Evolutionary conservation across 2,888 invertebrate genomes (phyloP).

Genomic region (Pandemis corylana): DNA sequence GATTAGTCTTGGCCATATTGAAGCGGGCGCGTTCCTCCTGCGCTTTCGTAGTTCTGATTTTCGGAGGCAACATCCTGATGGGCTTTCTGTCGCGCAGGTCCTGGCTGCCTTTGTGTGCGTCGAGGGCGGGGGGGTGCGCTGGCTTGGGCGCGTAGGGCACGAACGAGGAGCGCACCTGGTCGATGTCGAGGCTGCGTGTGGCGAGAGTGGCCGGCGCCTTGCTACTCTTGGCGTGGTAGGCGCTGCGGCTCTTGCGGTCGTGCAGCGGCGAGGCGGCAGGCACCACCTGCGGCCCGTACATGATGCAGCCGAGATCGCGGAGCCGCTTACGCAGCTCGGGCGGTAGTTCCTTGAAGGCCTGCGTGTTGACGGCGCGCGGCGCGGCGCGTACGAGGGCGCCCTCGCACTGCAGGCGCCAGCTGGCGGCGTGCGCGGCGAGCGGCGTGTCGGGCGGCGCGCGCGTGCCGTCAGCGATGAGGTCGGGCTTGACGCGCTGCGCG

Average conservation of each 20-base stretch:
- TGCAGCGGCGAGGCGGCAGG: conserved; percentile 48
- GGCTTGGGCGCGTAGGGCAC: conserved; percentile 69
- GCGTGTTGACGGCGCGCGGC: conserved; percentile 64
- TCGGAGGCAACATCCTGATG: conserved; percentile 52
- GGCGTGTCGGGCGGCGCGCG: conserved; percentile 52
- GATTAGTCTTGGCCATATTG: conserved; percentile 65
- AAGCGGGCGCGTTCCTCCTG: conserved; percentile 75
- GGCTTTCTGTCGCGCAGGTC: conserved; percentile 54
- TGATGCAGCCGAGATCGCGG: conserved; percentile 69
- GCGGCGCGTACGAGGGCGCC: conserved; percentile 65
- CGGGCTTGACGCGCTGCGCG: conserved; percentile 57
- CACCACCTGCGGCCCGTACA: conserved; percentile 58
- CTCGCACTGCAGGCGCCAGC: conserved; percentile 70
- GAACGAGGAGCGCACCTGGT: conserved; percentile 69
- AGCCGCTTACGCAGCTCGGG: conserved; percentile 66
- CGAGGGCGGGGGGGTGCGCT: conserved; percentile 47
- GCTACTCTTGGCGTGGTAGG: conserved; percentile 47
- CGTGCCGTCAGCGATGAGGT: conserved; percentile 55
- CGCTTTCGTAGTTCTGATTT: conserved; percentile 73
- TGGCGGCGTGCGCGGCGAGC: conserved; percentile 54
- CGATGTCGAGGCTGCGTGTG: conserved; percentile 62
- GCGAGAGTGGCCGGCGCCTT: conserved; percentile 46
- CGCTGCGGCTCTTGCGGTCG: conserved; percentile 54
- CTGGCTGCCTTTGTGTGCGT: conserved; percentile 51
- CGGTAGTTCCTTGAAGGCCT: conserved; percentile 69